phyloP scores from a whole-genome alignment of 2,797 vertebrate species.

The Acrossocheilus wenchowensis region DNA sequence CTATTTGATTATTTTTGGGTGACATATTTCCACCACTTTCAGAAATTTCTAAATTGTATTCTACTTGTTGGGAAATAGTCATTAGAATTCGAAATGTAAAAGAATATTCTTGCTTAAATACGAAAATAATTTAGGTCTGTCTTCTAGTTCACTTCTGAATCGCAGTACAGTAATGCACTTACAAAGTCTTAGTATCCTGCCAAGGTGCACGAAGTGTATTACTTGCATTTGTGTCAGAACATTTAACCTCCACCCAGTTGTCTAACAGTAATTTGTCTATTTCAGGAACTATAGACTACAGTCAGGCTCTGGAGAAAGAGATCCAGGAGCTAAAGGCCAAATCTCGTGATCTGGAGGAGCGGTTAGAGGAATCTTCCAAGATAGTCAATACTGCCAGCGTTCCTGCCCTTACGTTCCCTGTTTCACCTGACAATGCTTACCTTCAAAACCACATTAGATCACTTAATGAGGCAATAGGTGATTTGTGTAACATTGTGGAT shows the following conservation, averaged over 20 bases:
- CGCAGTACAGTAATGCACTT: neutral
- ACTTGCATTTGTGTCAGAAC: neutral
- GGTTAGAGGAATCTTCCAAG: constrained; percentile 61
- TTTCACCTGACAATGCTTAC: constrained; percentile 64
- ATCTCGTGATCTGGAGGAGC: constrained; percentile 68
- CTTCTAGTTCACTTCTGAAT: neutral
- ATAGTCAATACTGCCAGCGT: constrained; percentile 8
- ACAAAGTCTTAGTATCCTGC: neutral
- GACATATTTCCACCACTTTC: neutral
- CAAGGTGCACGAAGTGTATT: neutral
- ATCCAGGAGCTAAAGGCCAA: constrained; percentile 69
- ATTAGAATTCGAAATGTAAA: neutral
- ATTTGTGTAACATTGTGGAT: neutral
- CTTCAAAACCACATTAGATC: constrained; percentile 68
- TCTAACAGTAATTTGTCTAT: constrained; percentile 6
- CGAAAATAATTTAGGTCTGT: neutral
- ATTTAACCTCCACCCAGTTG: neutral
- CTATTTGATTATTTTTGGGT: neutral
- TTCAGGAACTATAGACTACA: constrained; percentile 65
- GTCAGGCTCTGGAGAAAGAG: constrained; percentile 74
- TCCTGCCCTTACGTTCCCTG: constrained; percentile 26
- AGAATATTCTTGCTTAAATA: neutral
- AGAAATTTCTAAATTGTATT: neutral
- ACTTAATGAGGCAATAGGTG: constrained; percentile 68
- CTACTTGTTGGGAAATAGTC: neutral